Base-by-base conservation (phyloP, 1,140 invertebrate species). In the Nomia melanderi region DNA sequence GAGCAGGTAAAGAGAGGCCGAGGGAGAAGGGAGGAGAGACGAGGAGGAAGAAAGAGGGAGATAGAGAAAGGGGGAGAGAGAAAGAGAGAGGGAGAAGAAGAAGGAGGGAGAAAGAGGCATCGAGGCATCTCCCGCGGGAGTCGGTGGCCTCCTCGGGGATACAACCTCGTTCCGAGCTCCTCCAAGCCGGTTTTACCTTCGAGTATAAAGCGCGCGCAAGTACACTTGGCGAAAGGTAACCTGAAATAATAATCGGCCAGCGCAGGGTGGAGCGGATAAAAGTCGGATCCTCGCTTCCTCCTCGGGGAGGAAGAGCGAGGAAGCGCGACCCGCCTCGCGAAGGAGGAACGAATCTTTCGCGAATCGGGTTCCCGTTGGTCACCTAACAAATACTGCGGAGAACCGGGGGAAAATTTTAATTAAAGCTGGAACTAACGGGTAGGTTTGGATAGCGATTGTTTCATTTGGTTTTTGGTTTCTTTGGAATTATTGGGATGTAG, bases 171-270 rank as follows among this genome's bases (percentile, higher is more conserved):
- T 84, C 54, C 78, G 56, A 77, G 79, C 83, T 85, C 41, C 83
- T 84, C 79, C 82, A 74, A 85, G 83, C 79, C 79, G 82, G 83
- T 84, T 85, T 85, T 85, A 84, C 83, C 83, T 84, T 72, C 66
- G 82, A 81, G 82, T 84, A 84, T 85, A 84, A 85, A 85, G 83
- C 82, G 82, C 65, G 77, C 79, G 75, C 79, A 81, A 85, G 82
- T 85, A 85, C 83, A 85, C 83, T 85, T 85, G 83, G 83, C 82
- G 82, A 85, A 81, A 85, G 83, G 82, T 84, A 85, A 82, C 70
- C 75, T 85, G 83, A 85, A 85, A 85, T 85, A 85, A 85, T 85
- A 85, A 85, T 85, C 83, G 83, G 74, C 67, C 65, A 69, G 83
- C 74, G 65, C 66, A 70, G 50, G 67, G 80, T 64, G 81, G 72